Evolutionary conservation across 2,113 vertebrate genomes (phyloP), one percentile per base, ranked within the genome.

Genomic region (Pterocles orientalis): DNA sequence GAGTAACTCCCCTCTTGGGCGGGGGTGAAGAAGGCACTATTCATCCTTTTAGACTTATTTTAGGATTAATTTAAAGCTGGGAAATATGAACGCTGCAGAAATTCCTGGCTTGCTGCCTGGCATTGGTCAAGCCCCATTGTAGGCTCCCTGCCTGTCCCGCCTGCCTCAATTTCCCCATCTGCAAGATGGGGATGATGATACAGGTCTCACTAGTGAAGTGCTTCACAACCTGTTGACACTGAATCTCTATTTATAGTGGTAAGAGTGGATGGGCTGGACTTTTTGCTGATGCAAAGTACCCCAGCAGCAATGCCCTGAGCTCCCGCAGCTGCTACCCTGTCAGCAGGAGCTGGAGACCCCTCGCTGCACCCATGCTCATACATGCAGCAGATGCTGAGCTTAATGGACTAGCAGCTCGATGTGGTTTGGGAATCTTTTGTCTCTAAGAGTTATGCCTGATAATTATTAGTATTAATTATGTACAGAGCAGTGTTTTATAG

Each of bases 391-490:
- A 54, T 56, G 43, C 66, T 91, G 83, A 86, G 62, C 36, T 79
- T 71, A 48, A 54, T 57, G 71, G 61, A 54, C 57, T 23, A 45
- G n/a, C 66, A 58, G 76, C 31, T 80, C 41, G 43, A 33, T 47
- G 72, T 43, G 56, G 23, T 34, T 58, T 69, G 76, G 57, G 72
- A 84, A 68, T 62, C 36, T 90, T 88, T 75, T 76, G 31, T 54
- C 81, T 79, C 61, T 58, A 54, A 45, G 31, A 76, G 61, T 79
- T 58, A 62, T 20, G 12, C 25, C 20, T 51, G n/a, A 51, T 94
- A 72, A 91, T 83, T 91, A 88, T 79, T 88, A 19, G 21, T 57
- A 86, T 80, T 94, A 88, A 72, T 96, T 80, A 60, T 13, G 31
- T 51, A 43, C 17, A 51, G 18, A 56, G 25, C 0, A 0, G 19